Evolutionary conservation across 1,140 invertebrate species (phyloP), one percentile per base, ranked within the genome.

Genomic region (Bemisia tabaci): DNA sequence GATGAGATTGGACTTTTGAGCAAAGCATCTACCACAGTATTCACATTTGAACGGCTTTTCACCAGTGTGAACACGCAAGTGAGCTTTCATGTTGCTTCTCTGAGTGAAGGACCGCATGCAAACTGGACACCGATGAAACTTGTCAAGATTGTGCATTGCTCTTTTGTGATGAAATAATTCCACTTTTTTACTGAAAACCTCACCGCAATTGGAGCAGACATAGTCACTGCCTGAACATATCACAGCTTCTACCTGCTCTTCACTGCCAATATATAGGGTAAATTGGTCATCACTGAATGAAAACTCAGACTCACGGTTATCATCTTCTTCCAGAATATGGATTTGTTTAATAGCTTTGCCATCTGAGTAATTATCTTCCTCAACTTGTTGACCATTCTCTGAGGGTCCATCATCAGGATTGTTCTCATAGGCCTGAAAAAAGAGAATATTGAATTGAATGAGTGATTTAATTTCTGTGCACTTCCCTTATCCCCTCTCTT

Each of bases 11-110:
- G 79, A 80, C 25, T 77, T 78, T 24, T 79, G 79, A 39, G 75
- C 73, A 73, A 82, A 82, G 0, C 76, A 79, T 70, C 82, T 83
- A 9, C 77, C 75, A 71, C 82, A 83, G 69, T 68, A 81, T 68
- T 85, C 82, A 73, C 85, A 87, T 26, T 80, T 78, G 71, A 82
- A 85, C 22, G 81, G 81, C 66, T 79, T 80, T 72, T 81, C 82
- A 1, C 86, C 83, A 0, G 82, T 84, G 70, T 85, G 83, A 17
- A 77, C 70, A 22, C 71, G 63, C 26, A 33, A 65, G 64, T 73
- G 72, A 58, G 70, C 71, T 62, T 72, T 70, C 48, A 74, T 66
- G 22, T 70, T 68, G 12, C 68, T 69, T 25, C 67, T 69, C 26
- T 71, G 72, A 21, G 65, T 74, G 58, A 73, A 74, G 1, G 68